These are phyloP conservation scores for Drosophila pandora DNA, from an alignment of 1,140 invertebrate species.

Conservation along the genomic window DNA sequence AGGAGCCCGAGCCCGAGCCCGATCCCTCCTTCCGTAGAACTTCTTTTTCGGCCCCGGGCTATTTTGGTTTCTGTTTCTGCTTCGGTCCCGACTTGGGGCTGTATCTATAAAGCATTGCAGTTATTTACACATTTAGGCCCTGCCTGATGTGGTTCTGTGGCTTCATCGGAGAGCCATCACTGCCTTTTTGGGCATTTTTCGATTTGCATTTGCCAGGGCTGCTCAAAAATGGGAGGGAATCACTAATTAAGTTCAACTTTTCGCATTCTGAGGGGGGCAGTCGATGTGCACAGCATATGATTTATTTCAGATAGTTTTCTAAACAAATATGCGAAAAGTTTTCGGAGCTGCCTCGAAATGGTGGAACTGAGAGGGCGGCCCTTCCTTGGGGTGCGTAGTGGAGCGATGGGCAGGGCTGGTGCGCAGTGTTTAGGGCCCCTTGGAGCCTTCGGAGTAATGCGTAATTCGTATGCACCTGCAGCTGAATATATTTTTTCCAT, in stretches of 20 bases:
- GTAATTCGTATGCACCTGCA: neutral
- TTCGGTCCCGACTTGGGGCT: neutral
- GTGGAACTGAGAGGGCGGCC: too few relatives aligned
- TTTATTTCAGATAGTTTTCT: conserved; percentile 68
- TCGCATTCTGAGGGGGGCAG: conserved; percentile 50
- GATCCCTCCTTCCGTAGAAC: conserved; percentile 1
- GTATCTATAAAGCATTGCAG: conserved; percentile 43
- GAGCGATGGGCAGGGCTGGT: conserved; percentile 1
- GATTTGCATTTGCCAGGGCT: conserved; percentile 6
- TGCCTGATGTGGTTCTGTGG: neutral
- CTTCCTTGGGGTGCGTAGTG: too few relatives aligned
- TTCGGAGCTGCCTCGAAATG: neutral
- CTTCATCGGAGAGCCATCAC: conserved; percentile 23
- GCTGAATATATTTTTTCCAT: too few relatives aligned
- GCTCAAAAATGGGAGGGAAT: conserved; percentile 16
- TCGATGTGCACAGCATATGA: conserved; percentile 54
- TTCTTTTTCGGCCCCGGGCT: conserved; percentile 21
- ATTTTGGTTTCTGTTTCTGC: conserved; percentile 17
- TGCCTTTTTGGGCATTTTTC: conserved; percentile 46
- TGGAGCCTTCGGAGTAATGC: neutral
- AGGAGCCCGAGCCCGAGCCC: neutral
- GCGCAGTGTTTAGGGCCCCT: conserved; percentile 1
- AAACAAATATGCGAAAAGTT: conserved; percentile 71
- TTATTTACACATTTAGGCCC: conserved; percentile 54
- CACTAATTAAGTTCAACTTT: conserved; percentile 71